Conservation (phyloP, 2,888 invertebrate species). For the Lepidochrysops patricia region DNA sequence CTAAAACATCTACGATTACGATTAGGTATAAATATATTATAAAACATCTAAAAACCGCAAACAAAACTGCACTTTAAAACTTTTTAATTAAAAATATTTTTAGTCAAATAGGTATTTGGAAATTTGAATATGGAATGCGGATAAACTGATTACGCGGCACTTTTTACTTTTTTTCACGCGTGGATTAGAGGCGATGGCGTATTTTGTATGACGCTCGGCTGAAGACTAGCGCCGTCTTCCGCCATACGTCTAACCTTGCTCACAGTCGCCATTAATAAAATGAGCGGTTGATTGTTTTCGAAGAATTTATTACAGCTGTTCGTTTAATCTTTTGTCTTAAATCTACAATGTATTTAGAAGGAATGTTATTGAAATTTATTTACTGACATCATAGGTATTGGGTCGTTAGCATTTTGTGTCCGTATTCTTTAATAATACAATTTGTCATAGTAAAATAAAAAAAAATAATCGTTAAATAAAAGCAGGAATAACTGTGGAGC, state of each 20-base stretch:
- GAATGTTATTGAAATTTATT: constrained; percentile 1
- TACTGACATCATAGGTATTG: background rate
- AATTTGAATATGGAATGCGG: background rate
- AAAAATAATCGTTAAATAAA: too few relatives aligned
- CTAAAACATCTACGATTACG: background rate
- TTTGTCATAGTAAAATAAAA: background rate
- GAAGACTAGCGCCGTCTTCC: constrained; percentile 18
- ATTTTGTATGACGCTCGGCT: constrained; percentile 12
- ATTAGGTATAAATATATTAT: too few relatives aligned
- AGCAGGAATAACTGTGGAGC: too few relatives aligned
- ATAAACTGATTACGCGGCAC: background rate
- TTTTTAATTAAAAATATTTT: too few relatives aligned
- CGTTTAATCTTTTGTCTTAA: constrained; percentile 16
- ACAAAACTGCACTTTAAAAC: too few relatives aligned
- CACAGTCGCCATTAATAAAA: constrained; percentile 23
- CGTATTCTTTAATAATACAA: background rate
- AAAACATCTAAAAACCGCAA: too few relatives aligned
- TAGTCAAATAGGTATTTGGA: too few relatives aligned
- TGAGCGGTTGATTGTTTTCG: constrained; percentile 23
- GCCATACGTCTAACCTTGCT: constrained; percentile 20
- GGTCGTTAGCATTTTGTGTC: background rate
- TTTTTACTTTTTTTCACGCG: background rate
- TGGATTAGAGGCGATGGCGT: background rate
- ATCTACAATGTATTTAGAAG: background rate
- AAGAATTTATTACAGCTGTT: constrained; percentile 17